Evolutionary conservation across 2,113 vertebrate genomes (phyloP).

Genomic region (Jaculus jaculus): DNA sequence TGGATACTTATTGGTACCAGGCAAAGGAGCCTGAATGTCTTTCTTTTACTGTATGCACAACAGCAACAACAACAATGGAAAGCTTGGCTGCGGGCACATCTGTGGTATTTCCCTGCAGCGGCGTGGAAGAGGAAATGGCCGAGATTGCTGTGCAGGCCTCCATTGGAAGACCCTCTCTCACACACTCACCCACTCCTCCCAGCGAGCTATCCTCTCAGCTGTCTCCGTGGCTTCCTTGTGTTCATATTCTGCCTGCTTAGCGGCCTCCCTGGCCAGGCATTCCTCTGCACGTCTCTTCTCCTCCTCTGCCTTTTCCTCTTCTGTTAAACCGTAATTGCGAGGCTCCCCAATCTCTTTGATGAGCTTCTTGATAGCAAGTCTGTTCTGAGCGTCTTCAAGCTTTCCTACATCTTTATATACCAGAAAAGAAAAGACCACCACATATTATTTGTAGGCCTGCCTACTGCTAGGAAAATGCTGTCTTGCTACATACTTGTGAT

Average conservation of each 20-base stretch:
- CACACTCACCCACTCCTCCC: slow-evolving; percentile 92
- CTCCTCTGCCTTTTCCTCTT: slow-evolving; percentile 86
- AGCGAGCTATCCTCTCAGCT: slow-evolving; percentile 83
- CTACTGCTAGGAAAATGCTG: not conserved
- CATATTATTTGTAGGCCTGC: not conserved
- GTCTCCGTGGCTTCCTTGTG: slow-evolving; percentile 85
- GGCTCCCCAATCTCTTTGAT: slow-evolving; percentile 87
- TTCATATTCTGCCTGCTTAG: slow-evolving; percentile 81
- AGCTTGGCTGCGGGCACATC: not conserved
- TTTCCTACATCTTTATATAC: slow-evolving; percentile 87
- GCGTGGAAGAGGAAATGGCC: not conserved
- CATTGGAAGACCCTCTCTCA: fast-evolving
- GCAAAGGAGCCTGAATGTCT: not conserved
- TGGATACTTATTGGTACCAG: not conserved
- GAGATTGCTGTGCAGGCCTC: fast-evolving
- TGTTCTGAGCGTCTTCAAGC: slow-evolving; percentile 85
- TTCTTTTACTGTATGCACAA: not conserved
- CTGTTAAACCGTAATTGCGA: slow-evolving; percentile 88
- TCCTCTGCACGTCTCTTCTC: slow-evolving; percentile 84
- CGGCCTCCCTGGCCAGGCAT: slow-evolving; percentile 81
- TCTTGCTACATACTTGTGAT: fast-evolving
- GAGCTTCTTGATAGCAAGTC: slow-evolving; percentile 86
- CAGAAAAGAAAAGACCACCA: not conserved
- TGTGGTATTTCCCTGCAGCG: not conserved
- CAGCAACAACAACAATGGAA: not conserved